A percentile compares a stretch with the other conserved stretches of the same genome.
Conservation (phyloP, 2,888 invertebrate genomes). For the Ophonus ardosiacus region DNA sequence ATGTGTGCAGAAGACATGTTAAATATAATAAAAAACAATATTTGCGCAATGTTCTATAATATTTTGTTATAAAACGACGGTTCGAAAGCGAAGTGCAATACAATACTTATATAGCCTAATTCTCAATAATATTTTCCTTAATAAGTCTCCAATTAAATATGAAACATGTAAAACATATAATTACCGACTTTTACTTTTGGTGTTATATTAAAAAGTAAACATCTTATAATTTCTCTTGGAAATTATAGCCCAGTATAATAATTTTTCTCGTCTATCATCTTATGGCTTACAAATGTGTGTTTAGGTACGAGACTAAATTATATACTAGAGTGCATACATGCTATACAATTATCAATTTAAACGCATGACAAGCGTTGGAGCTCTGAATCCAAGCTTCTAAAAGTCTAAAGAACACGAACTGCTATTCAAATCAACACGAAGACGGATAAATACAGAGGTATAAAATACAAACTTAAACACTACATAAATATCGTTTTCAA, state of each 20-base stretch:
- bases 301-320: background rate
- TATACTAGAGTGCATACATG: background rate
- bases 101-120: too few species aligned
- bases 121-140: too few species aligned
- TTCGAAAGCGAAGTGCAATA: too few species aligned
- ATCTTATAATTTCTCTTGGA: background rate
- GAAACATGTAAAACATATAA: background rate
- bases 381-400: background rate
- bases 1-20: too few species aligned
- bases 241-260: background rate
- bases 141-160: background rate
- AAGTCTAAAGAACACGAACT: background rate
- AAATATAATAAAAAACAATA: too few species aligned
- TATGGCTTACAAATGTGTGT: background rate
- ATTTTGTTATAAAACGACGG: too few species aligned
- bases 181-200: background rate
- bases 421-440: background rate
- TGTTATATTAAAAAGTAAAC: background rate
- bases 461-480: background rate
- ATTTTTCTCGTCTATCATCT: background rate
- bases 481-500: background rate
- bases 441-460: background rate
- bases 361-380: conserved; percentile 46
- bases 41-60: too few species aligned
- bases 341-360: conserved; percentile 46